Evolutionary conservation across 2,888 invertebrate genomes (phyloP).

Genomic region (Idaea biselata): DNA sequence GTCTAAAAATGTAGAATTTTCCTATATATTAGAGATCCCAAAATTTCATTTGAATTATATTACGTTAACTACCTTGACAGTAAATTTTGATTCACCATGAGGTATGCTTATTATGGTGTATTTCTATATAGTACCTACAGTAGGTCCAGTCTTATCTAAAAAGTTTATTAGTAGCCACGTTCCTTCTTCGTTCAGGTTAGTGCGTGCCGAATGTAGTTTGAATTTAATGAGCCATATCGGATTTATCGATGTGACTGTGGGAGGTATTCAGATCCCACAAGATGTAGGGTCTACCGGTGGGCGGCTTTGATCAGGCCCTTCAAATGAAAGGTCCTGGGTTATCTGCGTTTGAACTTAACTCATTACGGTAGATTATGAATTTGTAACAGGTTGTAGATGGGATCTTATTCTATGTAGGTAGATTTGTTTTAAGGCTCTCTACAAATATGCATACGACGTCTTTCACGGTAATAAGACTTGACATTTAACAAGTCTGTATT

Average conservation of each 20-base stretch:
- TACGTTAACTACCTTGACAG: too few species aligned
- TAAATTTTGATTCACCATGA: too few species aligned
- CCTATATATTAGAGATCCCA: too few species aligned
- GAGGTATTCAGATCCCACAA: constrained; percentile 22
- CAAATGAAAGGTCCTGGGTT: constrained; percentile 14
- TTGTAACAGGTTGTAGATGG: background rate
- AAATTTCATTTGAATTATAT: too few species aligned
- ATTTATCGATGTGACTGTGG: constrained; percentile 35
- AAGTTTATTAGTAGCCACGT: constrained; percentile 11
- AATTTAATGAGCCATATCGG: constrained; percentile 43
- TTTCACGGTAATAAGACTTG: too few species aligned
- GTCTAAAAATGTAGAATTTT: too few species aligned
- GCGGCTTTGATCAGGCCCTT: constrained; percentile 21
- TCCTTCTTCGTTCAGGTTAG: constrained; percentile 32
- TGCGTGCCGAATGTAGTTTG: constrained; percentile 38
- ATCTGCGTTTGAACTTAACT: constrained; percentile 18
- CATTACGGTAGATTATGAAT: background rate
- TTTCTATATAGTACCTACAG: too few species aligned
- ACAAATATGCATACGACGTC: background rate
- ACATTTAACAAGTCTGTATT: too few species aligned
- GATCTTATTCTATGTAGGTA: background rate
- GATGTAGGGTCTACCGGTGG: constrained; percentile 21
- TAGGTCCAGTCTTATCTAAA: background rate
- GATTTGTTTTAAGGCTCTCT: background rate
- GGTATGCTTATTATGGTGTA: too few species aligned